Percentiles rank a stretch among this genome's conserved stretches.
phyloP scores from a whole-genome alignment of 2,888 invertebrate genomes.

The Hypselothyrea guttata region DNA sequence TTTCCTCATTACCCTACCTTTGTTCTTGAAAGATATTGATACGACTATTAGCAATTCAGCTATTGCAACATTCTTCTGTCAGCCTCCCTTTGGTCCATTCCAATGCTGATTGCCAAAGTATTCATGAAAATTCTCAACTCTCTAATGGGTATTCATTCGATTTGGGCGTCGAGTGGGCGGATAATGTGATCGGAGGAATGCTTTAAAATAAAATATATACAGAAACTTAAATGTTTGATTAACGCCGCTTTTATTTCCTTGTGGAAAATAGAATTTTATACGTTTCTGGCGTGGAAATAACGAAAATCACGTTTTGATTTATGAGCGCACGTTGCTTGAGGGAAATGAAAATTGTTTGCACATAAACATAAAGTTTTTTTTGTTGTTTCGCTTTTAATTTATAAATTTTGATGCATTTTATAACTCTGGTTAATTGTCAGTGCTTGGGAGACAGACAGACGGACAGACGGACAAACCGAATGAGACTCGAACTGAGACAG shows the following conservation, averaged over 20 bases:
- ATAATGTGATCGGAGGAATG: constrained; percentile 9
- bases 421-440: constrained; percentile 32
- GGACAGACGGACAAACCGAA: constrained; percentile 1
- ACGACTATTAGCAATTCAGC: too few species aligned
- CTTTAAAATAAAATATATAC: constrained; percentile 8
- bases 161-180: constrained; percentile 1
- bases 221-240: constrained; percentile 13
- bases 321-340: constrained; percentile 38
- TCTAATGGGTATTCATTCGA: constrained; percentile 6
- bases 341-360: constrained; percentile 13
- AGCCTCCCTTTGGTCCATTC: too few species aligned
- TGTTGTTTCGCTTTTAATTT: too few species aligned
- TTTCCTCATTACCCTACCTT: too few species aligned
- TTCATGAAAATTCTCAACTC: too few species aligned
- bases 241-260: constrained; percentile 3
- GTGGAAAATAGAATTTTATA: not conserved
- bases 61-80: too few species aligned
- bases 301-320: constrained; percentile 46
- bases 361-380: constrained; percentile 34
- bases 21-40: too few species aligned
- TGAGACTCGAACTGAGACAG: constrained; percentile 1
- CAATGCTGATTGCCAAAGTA: too few species aligned
- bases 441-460: constrained; percentile 37
- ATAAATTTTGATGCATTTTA: constrained; percentile 15
- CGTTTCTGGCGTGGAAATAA: constrained; percentile 13